Percentiles rank a stretch among this genome's conserved stretches.
Conservation (phyloP, 2,888 invertebrate species). For the Isotomurus palustris region DNA sequence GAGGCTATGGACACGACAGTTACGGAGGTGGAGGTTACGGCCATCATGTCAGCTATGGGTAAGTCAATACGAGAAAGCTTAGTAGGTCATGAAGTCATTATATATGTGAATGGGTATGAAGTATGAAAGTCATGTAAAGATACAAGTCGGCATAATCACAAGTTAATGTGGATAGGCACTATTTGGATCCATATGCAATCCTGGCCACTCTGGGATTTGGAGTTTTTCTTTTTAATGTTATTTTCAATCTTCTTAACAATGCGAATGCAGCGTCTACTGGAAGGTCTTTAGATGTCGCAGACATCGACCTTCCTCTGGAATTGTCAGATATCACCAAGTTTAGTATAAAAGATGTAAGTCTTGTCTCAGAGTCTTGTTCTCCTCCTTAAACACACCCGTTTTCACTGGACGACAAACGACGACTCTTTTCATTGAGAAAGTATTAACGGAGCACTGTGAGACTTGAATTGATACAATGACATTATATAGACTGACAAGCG, state of each 20-base stretch:
- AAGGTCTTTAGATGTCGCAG: constrained; percentile 43
- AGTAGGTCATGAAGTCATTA: too few species aligned
- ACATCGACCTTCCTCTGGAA: constrained; percentile 45
- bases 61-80: constrained; percentile 16
- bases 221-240: constrained; percentile 47
- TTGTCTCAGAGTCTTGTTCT: neutral
- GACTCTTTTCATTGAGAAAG: too few species aligned
- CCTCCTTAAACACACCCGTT: neutral
- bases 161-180: constrained; percentile 37
- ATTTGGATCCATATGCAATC: constrained; percentile 47
- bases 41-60: constrained; percentile 44
- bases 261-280: constrained; percentile 30
- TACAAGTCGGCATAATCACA: too few species aligned
- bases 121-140: neutral
- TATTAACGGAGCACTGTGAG: too few species aligned
- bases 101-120: neutral
- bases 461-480: too few species aligned
- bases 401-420: too few species aligned
- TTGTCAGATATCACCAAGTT: constrained; percentile 43
- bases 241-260: constrained; percentile 47
- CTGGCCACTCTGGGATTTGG: constrained; percentile 47
- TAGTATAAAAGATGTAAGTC: constrained; percentile 41
- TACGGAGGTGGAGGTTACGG: constrained; percentile 38
- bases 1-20: constrained; percentile 41
- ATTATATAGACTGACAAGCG: too few species aligned